A percentile compares a stretch with the other conserved stretches of the same genome.
Evolutionary conservation across 1,140 invertebrate genomes (phyloP).

Genomic region (Drosophila azteca): DNA sequence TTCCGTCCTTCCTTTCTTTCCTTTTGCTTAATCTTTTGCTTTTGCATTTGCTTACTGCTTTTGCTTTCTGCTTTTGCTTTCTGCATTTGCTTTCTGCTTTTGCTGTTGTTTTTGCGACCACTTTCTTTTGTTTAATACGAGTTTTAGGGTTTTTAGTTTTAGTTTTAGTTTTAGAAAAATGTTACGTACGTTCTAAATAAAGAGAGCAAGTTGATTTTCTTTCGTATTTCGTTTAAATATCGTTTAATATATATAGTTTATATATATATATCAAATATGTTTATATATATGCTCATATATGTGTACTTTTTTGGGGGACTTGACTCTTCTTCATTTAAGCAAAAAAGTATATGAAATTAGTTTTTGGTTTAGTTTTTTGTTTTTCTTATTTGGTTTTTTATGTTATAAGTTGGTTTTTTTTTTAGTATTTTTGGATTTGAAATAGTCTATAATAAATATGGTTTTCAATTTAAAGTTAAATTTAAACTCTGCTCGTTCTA

Average conservation of each 20-base stretch:
- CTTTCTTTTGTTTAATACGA: slow-evolving; percentile 42
- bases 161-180: slow-evolving; percentile 59
- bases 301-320: slow-evolving; percentile 43
- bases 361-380: slow-evolving; percentile 29
- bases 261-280: slow-evolving; percentile 39
- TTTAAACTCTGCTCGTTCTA: slow-evolving; percentile 57
- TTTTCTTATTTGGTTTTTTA: slow-evolving; percentile 6
- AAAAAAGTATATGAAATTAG: slow-evolving; percentile 77
- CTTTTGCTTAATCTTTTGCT: slow-evolving; percentile 14
- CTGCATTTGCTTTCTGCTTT: background rate
- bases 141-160: slow-evolving; percentile 26
- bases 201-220: slow-evolving; percentile 71
- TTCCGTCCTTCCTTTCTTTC: slow-evolving; percentile 6
- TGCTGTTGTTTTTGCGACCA: slow-evolving; percentile 40
- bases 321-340: slow-evolving; percentile 50
- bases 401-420: slow-evolving; percentile 35
- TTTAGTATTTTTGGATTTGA: slow-evolving; percentile 39
- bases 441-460: slow-evolving; percentile 73
- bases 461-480: slow-evolving; percentile 52
- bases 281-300: slow-evolving; percentile 62
- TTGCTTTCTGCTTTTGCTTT: background rate
- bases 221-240: slow-evolving; percentile 64
- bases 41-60: background rate
- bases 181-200: slow-evolving; percentile 76
- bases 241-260: slow-evolving; percentile 44